These are phyloP conservation scores for Drosophila aff. DNA, from an alignment of 1,140 invertebrate species.

Conservation along the genomic window DNA sequence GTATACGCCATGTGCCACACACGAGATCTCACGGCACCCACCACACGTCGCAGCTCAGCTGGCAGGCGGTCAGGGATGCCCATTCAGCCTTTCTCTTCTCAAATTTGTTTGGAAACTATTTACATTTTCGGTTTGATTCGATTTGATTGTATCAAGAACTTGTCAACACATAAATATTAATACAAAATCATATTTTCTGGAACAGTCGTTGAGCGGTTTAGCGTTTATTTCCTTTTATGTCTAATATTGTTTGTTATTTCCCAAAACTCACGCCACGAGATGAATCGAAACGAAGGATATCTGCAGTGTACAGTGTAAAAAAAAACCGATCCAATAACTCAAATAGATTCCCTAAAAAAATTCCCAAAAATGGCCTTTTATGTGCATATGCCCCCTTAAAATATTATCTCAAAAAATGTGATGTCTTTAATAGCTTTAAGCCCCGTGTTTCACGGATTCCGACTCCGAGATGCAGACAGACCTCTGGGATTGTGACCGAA, in stretches of 20 bases:
- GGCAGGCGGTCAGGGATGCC: slow-evolving; percentile 42
- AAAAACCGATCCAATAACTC: too few relatives aligned
- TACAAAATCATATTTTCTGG: neutral
- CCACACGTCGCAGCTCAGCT: slow-evolving; percentile 72
- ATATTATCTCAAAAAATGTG: too few relatives aligned
- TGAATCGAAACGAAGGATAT: neutral
- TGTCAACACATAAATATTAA: too few relatives aligned
- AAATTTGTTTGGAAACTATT: neutral
- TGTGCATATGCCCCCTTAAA: too few relatives aligned
- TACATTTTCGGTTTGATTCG: neutral
- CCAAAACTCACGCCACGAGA: slow-evolving; percentile 3
- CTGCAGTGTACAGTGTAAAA: neutral
- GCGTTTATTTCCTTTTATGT: too few relatives aligned
- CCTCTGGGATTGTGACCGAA: too few relatives aligned
- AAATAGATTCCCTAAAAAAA: too few relatives aligned
- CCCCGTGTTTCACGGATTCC: too few relatives aligned
- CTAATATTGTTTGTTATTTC: neutral
- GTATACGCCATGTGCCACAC: slow-evolving; percentile 28
- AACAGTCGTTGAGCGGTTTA: neutral
- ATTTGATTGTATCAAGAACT: neutral
- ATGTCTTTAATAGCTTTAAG: too few relatives aligned
- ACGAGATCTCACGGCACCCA: slow-evolving; percentile 28
- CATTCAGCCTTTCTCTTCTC: neutral
- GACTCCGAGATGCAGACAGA: too few relatives aligned
- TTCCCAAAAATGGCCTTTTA: too few relatives aligned